Evolutionary conservation across 2,797 vertebrate genomes (phyloP), one percentile per base, ranked within the genome.

Genomic region (Scolopax rusticola): DNA sequence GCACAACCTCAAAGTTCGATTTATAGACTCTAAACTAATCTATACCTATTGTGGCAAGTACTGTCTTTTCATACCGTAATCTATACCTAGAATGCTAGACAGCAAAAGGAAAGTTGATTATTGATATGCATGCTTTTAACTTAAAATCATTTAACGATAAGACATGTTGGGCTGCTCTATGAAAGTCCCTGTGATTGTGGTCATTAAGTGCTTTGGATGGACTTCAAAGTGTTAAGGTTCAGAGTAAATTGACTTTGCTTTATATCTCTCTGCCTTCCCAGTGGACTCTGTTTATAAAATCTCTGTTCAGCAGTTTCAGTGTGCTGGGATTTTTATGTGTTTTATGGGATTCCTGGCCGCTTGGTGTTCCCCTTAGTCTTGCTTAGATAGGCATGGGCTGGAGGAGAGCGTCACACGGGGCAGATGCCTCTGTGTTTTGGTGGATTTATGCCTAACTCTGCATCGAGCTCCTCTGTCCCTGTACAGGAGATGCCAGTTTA

Each of bases 1-100:
- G 21, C 99, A 99, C 96, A 99, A 99, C 97, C 99, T 99, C 94
- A 99, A 98, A 98, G 99, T 99, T 57, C 99, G 99, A 91, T 99
- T 99, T 93, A 99, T 99, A 43, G 99, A 99, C 97, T 99, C 99
- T 3, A 99, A 99, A 78, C 99, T 99, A 88, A 99, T 99, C 98
- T 99, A 99, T 94, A 99, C 99, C 11, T 99, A 99, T 77, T 99
- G 99, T 51, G 99, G 99, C 99, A 98, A 99, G 98, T 97, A 61
- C 81, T 71, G 50, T 14, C 83, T 77, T 76, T 73, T 48, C 70
- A 17, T 47, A 18, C 40, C 84, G 2, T n/a, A 2, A 8, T 63
- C 68, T 61, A 45, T 4, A 2, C 45, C 23, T 33, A 77, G 76
- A 50, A 7, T 59, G 23, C 33, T 69, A 16, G 69, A 2, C 41